Evolutionary conservation across 2,113 vertebrate genomes (phyloP), one percentile per base, ranked within the genome.

Genomic region (Cyprinodon brontotheroides): DNA sequence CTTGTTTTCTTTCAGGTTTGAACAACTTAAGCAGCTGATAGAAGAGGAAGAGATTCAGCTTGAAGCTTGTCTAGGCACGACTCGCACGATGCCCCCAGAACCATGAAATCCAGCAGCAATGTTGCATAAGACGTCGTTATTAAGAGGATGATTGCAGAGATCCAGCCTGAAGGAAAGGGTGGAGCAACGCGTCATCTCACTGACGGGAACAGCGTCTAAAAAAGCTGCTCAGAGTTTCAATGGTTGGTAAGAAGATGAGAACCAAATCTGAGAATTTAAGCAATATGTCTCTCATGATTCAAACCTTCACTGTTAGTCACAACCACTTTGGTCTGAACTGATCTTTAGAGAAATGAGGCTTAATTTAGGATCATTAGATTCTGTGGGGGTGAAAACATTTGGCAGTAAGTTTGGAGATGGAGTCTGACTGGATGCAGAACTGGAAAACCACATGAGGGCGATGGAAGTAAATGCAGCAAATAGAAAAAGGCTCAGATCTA

Each of bases 161-260:
- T 72, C 68, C 60, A 74, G 74, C 73, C 78, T 74, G 8, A 29
- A 81, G 79, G 85, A 75, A 80, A 82, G 74, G 72, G 87, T 81
- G 84, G 77, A 53, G 77, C 63, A 2, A 61, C n/a, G 57, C 37
- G 39, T 81, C n/a, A 61, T 67, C 53, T n/a, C 12, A 38, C 38
- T 36, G 75, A 80, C 79, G 11, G 68, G 50, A 69, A 59, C 64
- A 71, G 1, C 65, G 40, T 79, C 47, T 53, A 11, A 53, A 41
- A n/a, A 61, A 39, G 47, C 38, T 50, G 63, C 40, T 39, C 47
- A 20, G 36, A 13, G 45, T 3, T 69, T 38, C 43, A 71, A 38
- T 22, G 8, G 40, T 41, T 41, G 36, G n/a, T 13, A 39, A 68
- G 62, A 11, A 48, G 29, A 29, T 29, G 29, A 29, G 1, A 29